A percentile compares a stretch with the other conserved stretches of the same genome.
These are phyloP conservation scores for Spialia ferax DNA, from an alignment of 2,888 invertebrate genomes.

Conservation along the genomic window DNA sequence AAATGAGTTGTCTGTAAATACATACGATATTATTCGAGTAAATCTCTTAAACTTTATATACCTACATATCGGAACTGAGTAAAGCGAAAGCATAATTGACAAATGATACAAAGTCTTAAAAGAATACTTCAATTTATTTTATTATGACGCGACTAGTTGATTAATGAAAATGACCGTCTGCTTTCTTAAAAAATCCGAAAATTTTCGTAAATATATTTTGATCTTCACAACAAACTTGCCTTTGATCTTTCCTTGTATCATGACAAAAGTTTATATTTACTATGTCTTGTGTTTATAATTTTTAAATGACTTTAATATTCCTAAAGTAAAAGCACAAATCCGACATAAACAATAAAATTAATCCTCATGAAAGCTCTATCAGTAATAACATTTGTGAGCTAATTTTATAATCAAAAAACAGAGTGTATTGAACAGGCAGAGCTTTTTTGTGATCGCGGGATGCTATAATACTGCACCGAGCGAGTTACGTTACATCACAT, in stretches of 20 bases:
- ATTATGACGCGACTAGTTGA: too few relatives aligned
- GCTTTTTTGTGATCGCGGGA: slow-evolving; percentile 27
- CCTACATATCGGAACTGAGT: too few relatives aligned
- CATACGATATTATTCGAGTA: too few relatives aligned
- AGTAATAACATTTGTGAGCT: slow-evolving; percentile 7
- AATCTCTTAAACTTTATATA: too few relatives aligned
- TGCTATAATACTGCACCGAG: slow-evolving; percentile 25
- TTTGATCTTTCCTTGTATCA: neutral
- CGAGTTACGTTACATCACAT: slow-evolving; percentile 25
- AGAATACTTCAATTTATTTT: too few relatives aligned
- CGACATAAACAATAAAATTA: neutral
- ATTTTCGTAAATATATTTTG: neutral
- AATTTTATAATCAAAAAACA: slow-evolving; percentile 26
- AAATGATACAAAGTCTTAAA: too few relatives aligned
- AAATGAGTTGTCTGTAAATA: too few relatives aligned
- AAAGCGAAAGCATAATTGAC: too few relatives aligned
- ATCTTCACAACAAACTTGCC: neutral
- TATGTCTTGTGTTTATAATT: neutral
- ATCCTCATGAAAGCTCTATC: neutral
- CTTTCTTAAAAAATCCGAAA: too few relatives aligned
- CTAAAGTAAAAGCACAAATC: neutral
- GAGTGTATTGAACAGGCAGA: slow-evolving; percentile 22
- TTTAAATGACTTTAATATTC: neutral
- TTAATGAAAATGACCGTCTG: too few relatives aligned
- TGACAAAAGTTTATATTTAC: neutral